phyloP scores from a whole-genome alignment of 2,797 vertebrate species.

The Vespertilio murinus region DNA sequence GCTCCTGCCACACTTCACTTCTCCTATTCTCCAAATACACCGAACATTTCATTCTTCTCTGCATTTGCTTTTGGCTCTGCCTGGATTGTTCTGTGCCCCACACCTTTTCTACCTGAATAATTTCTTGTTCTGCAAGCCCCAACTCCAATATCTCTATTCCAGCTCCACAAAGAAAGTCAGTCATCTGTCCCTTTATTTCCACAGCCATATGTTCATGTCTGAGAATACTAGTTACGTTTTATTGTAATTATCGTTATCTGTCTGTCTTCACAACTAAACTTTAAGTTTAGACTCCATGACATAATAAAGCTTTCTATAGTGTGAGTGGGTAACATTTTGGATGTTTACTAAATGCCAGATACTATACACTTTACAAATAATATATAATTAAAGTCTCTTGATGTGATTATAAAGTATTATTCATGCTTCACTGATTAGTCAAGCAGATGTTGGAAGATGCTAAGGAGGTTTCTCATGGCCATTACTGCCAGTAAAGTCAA shows the following conservation, averaged over 20 bases:
- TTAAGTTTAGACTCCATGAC: background rate
- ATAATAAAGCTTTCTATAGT: background rate
- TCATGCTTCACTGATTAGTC: background rate
- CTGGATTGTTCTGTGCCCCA: background rate
- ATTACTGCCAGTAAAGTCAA: background rate
- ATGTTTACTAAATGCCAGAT: background rate
- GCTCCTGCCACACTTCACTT: constrained; percentile 42
- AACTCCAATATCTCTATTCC: background rate
- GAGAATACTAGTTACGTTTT: background rate
- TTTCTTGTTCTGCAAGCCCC: background rate
- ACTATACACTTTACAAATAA: background rate
- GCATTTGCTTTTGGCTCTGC: background rate
- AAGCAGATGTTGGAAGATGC: background rate
- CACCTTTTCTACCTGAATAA: constrained; percentile 20
- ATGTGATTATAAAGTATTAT: background rate
- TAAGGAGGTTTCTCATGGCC: background rate
- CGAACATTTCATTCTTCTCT: background rate
- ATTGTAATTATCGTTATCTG: background rate
- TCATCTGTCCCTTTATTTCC: background rate
- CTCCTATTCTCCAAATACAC: constrained; percentile 40
- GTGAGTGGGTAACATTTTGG: background rate
- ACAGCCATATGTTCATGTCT: background rate
- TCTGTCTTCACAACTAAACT: background rate
- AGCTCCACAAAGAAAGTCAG: background rate
- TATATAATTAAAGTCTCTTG: background rate